Evolutionary conservation across 2,888 invertebrate species (phyloP), one percentile per base, ranked within the genome.

Genomic region (Polietes domitor): DNA sequence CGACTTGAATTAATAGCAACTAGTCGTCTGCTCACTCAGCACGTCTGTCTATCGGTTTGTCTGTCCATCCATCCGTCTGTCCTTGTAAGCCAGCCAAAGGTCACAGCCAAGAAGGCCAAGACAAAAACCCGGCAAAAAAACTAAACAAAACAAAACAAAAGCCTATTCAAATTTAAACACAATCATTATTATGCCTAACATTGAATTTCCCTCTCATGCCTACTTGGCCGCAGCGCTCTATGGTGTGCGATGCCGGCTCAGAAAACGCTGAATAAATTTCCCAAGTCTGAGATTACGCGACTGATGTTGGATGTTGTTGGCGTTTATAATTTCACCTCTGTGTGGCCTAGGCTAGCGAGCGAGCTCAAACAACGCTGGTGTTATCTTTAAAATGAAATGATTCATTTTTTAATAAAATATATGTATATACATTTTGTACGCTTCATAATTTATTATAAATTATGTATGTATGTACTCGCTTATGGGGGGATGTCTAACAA

Each of bases 1-100:
- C 43, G 68, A 19, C 17, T 43, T 68, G 24, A 68, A 68, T 68
- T 68, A 68, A 68, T 68, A 68, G 41, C 68, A 68, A 68, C 68
- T 43, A 68, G 68, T 68, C 19, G 41, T 24, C 43, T 21, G 43
- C 58, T 21, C 21, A 19, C 26, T 1, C 9, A 9, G 19, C 9
- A 12, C 15, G 41, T 1, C 43, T 21, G 68, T 24, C 68, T 43
- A 15, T 21, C n/a, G n/a, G n/a, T n/a, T 24, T 10, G 26, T 58
- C 26, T n/a, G 61, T 63, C 37, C 32, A 12, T 28, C 61, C 3
- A 7, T 5, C 58, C 26, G 65, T 21, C 68, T 43, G n/a, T 21
- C 68, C 68, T 43, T 68, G 68, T 24, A 68, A 24, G 24, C 21
- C 68, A 68, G 5, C 43, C 24, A 68, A 68, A 68, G 68, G 68